Evolutionary conservation across 2,888 invertebrate genomes (phyloP).

Genomic region (Dynastes grantii): DNA sequence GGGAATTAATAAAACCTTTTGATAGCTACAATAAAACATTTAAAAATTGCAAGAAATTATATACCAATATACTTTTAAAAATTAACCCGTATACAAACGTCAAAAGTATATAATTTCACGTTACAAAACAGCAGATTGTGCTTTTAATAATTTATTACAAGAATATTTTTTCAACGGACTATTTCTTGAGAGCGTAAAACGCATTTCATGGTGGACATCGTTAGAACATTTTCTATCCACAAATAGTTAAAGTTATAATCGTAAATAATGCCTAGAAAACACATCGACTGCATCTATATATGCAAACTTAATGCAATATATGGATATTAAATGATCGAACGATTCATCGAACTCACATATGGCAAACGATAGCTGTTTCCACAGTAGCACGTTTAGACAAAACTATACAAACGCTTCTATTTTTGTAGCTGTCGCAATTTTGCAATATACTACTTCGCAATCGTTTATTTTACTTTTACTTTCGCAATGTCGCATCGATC

Average conservation of each 20-base stretch:
- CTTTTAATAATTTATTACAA: too few species aligned
- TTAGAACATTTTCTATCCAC: background rate
- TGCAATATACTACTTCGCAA: background rate
- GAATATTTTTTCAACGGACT: too few species aligned
- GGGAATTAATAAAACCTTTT: too few species aligned
- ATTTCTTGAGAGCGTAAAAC: too few species aligned
- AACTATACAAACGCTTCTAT: background rate
- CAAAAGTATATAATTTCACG: too few species aligned
- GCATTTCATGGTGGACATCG: background rate
- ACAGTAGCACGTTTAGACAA: background rate
- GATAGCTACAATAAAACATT: too few species aligned
- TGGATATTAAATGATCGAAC: background rate
- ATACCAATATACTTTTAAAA: too few species aligned
- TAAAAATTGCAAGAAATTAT: too few species aligned
- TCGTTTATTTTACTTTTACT: slow-evolving; percentile 22
- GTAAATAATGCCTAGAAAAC: background rate
- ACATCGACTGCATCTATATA: background rate
- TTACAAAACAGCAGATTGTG: too few species aligned
- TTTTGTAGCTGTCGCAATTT: background rate
- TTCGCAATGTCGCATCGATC: background rate
- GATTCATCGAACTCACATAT: slow-evolving; percentile 10
- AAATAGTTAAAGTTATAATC: background rate
- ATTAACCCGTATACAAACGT: too few species aligned
- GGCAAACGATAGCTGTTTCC: background rate
- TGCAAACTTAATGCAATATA: background rate